Evolutionary conservation across 2,888 invertebrate species (phyloP), one percentile per base, ranked within the genome.

Genomic region (Noctuana brunneofusca): DNA sequence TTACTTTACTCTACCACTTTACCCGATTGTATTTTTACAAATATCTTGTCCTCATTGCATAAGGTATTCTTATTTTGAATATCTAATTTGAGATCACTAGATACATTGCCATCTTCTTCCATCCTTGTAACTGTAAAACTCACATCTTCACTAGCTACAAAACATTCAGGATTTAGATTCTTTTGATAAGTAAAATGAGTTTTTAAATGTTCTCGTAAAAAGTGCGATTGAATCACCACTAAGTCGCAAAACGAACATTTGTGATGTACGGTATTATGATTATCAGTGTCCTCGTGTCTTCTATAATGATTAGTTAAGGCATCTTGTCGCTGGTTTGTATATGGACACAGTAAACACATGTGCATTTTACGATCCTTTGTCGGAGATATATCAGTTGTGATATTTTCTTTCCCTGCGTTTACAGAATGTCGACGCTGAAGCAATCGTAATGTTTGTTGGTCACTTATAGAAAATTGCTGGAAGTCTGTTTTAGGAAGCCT

Each of bases 221-320:
- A 94, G 74, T 95, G 94, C 63, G 94, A 94, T 73, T 96, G 95
- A 3, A 94, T 93, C 24, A 95, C 95, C 22, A 95, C 95, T 80
- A 96, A 96, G 85, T 97, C 96, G 82, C 97, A 97, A 80, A 95
- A 95, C 20, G 95, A 93, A 84, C 97, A 97, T 68, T 94, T 93
- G 73, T 94, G 94, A 66, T 90, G 52, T 30, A 49, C 56, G 30
- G 56, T n/a, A 50, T 38, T 38, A 9, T 14, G 22, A 16, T 55
- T 56, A 12, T 94, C 93, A 9, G 89, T 86, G 50, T 85, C 83
- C 27, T 88, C 87, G 78, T 97, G 97, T 65, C 96, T 93, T 75
- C 94, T 94, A 69, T 95, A 92, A 81, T 97, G 97, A 74, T 94
- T 95, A 67, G 94, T 94, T 20, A 96, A 92, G 2, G 95, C 94